Evolutionary conservation across 2,888 invertebrate species (phyloP).

Genomic region (Pemphredon lugubris): DNA sequence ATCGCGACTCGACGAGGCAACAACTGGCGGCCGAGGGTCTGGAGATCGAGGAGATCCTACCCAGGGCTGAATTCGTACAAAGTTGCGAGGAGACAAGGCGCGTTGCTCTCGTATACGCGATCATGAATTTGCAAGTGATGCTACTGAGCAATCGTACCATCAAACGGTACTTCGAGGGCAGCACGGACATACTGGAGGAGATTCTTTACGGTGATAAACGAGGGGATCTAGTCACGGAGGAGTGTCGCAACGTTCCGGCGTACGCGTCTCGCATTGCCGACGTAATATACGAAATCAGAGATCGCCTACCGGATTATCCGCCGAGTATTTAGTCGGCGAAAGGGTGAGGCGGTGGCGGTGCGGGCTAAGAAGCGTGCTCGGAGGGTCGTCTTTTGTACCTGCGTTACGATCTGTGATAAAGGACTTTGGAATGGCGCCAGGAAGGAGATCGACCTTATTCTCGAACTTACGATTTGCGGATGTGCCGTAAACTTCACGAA

Average conservation of each 20-base stretch:
- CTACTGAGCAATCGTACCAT: conserved; percentile 40
- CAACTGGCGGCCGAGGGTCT: conserved; percentile 50
- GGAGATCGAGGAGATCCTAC: conserved; percentile 45
- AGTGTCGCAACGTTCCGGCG: conserved; percentile 33
- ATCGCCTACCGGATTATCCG: conserved; percentile 49
- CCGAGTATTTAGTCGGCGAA: conserved; percentile 20
- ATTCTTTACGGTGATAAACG: conserved; percentile 52
- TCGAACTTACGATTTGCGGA: conserved; percentile 28
- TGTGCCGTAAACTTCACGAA: conserved; percentile 16
- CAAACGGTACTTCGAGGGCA: conserved; percentile 38
- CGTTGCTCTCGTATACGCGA: conserved; percentile 31
- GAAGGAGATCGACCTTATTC: conserved; percentile 10
- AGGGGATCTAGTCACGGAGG: conserved; percentile 39
- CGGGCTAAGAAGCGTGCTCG: neutral
- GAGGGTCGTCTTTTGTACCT: conserved; percentile 21
- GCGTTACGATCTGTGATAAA: conserved; percentile 36
- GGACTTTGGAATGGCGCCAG: conserved; percentile 28
- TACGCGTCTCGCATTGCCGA: conserved; percentile 58
- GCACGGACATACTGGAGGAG: conserved; percentile 42
- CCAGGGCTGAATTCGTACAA: conserved; percentile 53
- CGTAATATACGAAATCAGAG: conserved; percentile 57
- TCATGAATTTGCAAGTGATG: conserved; percentile 57
- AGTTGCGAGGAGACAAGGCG: conserved; percentile 37
- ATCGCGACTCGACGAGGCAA: conserved; percentile 53
- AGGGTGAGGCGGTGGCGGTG: no score